These are phyloP conservation scores for Phaethon lepturus DNA, from an alignment of 2,113 vertebrate species.

Conservation along the genomic window DNA sequence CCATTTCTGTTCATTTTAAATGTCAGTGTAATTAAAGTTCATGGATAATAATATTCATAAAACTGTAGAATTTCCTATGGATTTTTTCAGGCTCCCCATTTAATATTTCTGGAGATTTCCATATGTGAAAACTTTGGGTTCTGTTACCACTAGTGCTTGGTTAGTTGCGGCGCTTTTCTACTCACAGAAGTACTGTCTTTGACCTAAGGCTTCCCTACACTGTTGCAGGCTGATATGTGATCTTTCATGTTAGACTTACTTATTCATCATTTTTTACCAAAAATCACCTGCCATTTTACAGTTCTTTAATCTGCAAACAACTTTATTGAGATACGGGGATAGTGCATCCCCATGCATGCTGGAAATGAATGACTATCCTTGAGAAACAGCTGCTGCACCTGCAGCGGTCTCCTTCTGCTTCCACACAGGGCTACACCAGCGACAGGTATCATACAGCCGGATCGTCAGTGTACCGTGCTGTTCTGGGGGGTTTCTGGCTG, in stretches of 20 bases:
- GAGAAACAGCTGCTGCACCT: neutral
- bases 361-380: neutral
- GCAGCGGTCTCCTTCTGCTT: neutral
- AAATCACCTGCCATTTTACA: neutral
- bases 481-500: neutral
- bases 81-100: slow-evolving; percentile 46
- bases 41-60: slow-evolving; percentile 72
- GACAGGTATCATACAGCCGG: neutral
- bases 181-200: neutral
- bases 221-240: neutral
- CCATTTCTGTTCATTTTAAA: slow-evolving; percentile 79
- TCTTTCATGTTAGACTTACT: neutral
- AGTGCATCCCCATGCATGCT: fast-evolving
- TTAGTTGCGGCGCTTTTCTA: neutral
- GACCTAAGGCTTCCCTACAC: neutral
- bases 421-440: neutral
- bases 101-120: slow-evolving; percentile 59
- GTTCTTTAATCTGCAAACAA: neutral
- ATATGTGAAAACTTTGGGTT: slow-evolving; percentile 21
- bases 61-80: slow-evolving; percentile 63
- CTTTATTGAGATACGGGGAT: neutral
- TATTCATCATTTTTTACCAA: neutral
- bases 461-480: neutral
- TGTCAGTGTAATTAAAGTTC: slow-evolving; percentile 79
- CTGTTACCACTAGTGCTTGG: neutral